Evolutionary conservation across 2,113 vertebrate species (phyloP).

Genomic region (Rhinoderma darwinii): DNA sequence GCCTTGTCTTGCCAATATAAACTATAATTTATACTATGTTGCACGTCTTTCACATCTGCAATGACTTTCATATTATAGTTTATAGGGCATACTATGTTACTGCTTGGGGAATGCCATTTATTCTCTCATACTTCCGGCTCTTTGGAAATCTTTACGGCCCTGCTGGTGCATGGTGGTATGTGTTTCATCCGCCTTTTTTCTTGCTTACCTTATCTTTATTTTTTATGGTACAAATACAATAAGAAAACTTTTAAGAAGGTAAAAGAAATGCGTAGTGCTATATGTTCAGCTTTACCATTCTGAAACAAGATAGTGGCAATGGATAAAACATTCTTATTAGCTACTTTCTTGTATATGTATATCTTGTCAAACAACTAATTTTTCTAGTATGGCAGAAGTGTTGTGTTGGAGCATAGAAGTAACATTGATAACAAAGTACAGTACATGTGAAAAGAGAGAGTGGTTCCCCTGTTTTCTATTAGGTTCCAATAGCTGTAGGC

Average conservation of each 20-base stretch:
- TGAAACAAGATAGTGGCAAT: not conserved
- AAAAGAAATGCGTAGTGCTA: not conserved
- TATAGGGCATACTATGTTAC: slow-evolving; percentile 76
- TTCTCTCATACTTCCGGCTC: slow-evolving; percentile 77
- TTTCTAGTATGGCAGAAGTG: not conserved
- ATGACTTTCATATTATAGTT: slow-evolving; percentile 23
- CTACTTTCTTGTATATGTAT: not conserved
- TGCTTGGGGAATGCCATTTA: slow-evolving; percentile 79
- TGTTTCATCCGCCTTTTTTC: slow-evolving; percentile 21
- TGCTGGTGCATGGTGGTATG: slow-evolving; percentile 83
- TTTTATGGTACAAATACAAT: not conserved
- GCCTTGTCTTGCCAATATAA: not conserved
- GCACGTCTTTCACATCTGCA: not conserved
- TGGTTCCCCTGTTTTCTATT: not conserved
- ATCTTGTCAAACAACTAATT: not conserved
- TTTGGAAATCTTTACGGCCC: slow-evolving; percentile 77
- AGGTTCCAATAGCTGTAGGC: too few species aligned
- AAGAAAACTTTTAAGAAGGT: not conserved
- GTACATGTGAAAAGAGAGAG: not conserved
- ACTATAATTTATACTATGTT: not conserved
- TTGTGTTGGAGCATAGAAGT: not conserved
- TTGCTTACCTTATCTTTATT: not conserved
- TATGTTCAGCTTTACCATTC: not conserved
- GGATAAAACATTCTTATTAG: not conserved
- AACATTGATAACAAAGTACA: too few species aligned